phyloP scores from a whole-genome alignment of 1,140 invertebrate genomes.

The Asobara japonica region DNA sequence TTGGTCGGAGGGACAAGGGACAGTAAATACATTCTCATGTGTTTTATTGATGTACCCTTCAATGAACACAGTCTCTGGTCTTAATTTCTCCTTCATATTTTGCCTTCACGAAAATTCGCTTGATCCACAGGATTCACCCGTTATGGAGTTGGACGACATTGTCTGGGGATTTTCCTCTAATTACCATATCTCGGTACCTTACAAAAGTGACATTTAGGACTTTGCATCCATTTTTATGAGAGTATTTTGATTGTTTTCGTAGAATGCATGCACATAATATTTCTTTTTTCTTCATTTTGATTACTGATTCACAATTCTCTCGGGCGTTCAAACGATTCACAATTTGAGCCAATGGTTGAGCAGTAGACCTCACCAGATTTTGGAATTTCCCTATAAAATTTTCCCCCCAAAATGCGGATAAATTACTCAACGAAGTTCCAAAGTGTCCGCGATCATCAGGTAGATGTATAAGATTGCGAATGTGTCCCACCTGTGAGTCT shows the following conservation, averaged over 20 bases:
- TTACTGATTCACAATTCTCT: neutral
- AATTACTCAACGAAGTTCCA: slow-evolving; percentile 16
- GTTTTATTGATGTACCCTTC: neutral
- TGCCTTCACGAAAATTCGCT: neutral
- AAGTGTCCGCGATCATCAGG: slow-evolving; percentile 36
- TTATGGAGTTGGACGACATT: neutral
- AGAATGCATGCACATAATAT: neutral
- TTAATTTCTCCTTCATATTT: neutral
- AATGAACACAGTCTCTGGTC: neutral
- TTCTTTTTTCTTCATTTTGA: neutral
- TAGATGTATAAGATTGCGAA: slow-evolving; percentile 40
- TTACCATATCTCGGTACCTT: neutral
- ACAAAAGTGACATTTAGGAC: neutral
- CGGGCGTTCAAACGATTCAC: slow-evolving; percentile 30
- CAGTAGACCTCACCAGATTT: slow-evolving; percentile 23
- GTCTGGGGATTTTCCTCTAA: neutral
- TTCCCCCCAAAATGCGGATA: slow-evolving; percentile 40
- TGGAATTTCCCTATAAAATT: slow-evolving; percentile 35
- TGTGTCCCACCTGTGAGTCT: slow-evolving; percentile 32
- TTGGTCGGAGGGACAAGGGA: neutral
- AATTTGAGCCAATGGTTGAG: slow-evolving; percentile 37
- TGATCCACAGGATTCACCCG: neutral
- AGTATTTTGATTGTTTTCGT: neutral
- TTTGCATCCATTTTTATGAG: neutral
- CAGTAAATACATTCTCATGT: neutral